Evolutionary conservation across 2,888 invertebrate genomes (phyloP), one percentile per base, ranked within the genome.

Genomic region (Lithosia quadra): DNA sequence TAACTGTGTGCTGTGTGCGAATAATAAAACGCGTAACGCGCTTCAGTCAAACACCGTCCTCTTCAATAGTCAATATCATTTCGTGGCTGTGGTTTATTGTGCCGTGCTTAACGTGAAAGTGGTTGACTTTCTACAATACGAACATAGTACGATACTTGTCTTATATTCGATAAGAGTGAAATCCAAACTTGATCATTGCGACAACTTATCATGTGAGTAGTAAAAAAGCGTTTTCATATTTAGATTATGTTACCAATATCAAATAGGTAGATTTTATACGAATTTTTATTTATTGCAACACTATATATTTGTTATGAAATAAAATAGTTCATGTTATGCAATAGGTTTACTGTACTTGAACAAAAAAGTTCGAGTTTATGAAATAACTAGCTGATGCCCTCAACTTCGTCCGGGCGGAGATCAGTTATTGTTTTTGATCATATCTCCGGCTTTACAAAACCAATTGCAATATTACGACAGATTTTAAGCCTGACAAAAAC

Each of bases 41-140:
- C 86, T 86, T 84, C 79, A 76, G 81, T 80, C 84, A 80, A 84
- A 78, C 83, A 74, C 76, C 79, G 76, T 83, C 73, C 76, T 78
- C 76, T 15, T 43, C 65, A 74, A 75, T 74, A 78, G 78, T 69
- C 69, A 73, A 76, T 68, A 72, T 71, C 67, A 71, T 71, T 75
- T 67, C 56, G 56, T 68, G 82, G 71, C 69, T 66, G 76, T 75
- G 78, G 68, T 73, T 77, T 80, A 84, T 83, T 78, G 81, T 81
- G 73, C 57, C 66, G 80, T 72, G 72, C 66, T 74, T 71, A 67
- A 77, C 79, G 90, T 85, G 89, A 91, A 91, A 90, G 90, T 88
- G 83, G 77, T 81, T 75, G 76, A 87, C 90, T 92, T 92, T 91
- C 91, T 90, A 90, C 76, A 81, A 83, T 83, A 88, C 60, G 43